Percentiles rank a stretch among this genome's conserved stretches.
Conservation (phyloP, 2,888 invertebrate genomes). For the Hirtodrosophila histrioides region DNA sequence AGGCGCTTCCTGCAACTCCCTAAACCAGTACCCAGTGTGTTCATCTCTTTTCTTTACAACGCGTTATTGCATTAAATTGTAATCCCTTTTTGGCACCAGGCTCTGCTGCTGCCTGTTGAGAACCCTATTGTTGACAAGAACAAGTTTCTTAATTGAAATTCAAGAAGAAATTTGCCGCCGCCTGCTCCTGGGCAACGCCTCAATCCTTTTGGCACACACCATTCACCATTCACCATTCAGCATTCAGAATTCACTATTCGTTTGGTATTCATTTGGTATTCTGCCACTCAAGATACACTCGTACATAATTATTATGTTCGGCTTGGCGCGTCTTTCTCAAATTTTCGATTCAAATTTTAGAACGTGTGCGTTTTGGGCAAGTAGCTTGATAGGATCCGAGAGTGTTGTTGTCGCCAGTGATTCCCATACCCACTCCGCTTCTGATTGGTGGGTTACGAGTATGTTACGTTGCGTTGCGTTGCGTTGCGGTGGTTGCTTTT, state of each 20-base stretch:
- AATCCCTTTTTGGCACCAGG: conserved; percentile 62
- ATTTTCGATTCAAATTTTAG: conserved; percentile 52
- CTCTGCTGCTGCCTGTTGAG: background rate
- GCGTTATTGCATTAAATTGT: conserved; percentile 80
- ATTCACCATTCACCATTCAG: conserved; percentile 26
- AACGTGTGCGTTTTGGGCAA: conserved; percentile 82
- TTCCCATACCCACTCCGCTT: conserved; percentile 16
- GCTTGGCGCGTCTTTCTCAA: conserved; percentile 57
- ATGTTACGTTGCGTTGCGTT: conserved; percentile 22
- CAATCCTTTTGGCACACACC: conserved; percentile 79
- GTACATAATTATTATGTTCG: conserved; percentile 73
- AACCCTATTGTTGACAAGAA: conserved; percentile 43
- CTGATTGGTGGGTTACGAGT: conserved; percentile 48
- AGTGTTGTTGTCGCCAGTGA: conserved; percentile 22
- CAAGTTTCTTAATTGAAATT: conserved; percentile 78
- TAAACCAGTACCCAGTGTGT: conserved; percentile 41
- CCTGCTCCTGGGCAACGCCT: conserved; percentile 63
- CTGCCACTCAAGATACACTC: conserved; percentile 23
- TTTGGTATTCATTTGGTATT: conserved; percentile 51
- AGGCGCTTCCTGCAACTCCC: conserved; percentile 83
- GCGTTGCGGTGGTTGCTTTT: conserved; percentile 52
- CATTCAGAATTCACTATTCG: conserved; percentile 43
- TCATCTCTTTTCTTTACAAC: conserved; percentile 35
- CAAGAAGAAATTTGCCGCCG: conserved; percentile 52
- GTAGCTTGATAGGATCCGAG: conserved; percentile 47